Conservation (phyloP, 1,140 invertebrate genomes). For the Drosophila funebris region DNA sequence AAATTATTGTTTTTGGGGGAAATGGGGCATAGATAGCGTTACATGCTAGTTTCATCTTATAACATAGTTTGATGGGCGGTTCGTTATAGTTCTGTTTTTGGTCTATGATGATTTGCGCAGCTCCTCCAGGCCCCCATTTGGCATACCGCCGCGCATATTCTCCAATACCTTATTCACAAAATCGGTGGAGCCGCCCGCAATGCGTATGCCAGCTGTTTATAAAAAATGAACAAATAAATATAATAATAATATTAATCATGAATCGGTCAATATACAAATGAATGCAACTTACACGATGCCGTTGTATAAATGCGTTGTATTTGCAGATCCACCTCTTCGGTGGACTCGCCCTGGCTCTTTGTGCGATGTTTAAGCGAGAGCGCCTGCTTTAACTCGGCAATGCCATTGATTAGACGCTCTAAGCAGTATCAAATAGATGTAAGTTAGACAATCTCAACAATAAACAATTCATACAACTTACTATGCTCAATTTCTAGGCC, state of each 20-base stretch:
- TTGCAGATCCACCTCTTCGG: conserved; percentile 87
- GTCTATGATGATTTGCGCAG: conserved; percentile 75
- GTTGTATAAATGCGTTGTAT: conserved; percentile 88
- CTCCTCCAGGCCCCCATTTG: conserved; percentile 88
- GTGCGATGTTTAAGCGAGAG: conserved; percentile 86
- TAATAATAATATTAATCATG: neutral
- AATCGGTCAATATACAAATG: neutral
- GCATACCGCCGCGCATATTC: conserved; percentile 88
- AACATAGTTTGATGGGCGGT: conserved; percentile 67
- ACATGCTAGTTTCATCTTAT: conserved; percentile 40
- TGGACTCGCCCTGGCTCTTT: conserved; percentile 85
- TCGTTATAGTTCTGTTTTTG: conserved; percentile 46
- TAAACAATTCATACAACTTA: conserved; percentile 85
- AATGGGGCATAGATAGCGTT: neutral
- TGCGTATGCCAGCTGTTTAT: conserved; percentile 87
- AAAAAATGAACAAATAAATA: neutral
- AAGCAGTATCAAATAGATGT: conserved; percentile 51
- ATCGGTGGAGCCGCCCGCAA: conserved; percentile 93
- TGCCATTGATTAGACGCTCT: conserved; percentile 88
- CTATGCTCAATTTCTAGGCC: conserved; percentile 97
- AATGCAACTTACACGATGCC: conserved; percentile 86
- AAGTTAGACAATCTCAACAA: neutral
- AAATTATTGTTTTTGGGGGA: neutral
- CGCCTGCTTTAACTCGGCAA: conserved; percentile 87
- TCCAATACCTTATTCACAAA: conserved; percentile 94